Base-by-base conservation (phyloP, 1,140 invertebrate genomes). In the Drosophila pandora region DNA sequence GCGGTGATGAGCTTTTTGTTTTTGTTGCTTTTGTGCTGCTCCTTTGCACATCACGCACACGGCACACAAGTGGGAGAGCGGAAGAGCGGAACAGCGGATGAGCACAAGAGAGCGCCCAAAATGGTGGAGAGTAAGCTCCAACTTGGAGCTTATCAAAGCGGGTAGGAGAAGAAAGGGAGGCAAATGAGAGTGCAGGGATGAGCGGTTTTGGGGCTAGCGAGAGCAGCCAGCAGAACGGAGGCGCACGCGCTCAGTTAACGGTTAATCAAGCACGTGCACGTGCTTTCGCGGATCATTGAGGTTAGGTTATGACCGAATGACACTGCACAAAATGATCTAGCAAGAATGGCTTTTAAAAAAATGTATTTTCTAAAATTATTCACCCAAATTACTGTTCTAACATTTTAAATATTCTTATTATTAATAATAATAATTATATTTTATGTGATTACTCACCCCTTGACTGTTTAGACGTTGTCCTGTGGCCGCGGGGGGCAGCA, bases 31-130 rank as follows among this genome's bases (percentile, higher is more conserved):
- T 41, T 41, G n/a, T n/a, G 17, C n/a, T 70, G 68, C 79, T 76
- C 73, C 69, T 79, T 65, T 75, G 79, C 71, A 53, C 76, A 83
- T 87, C 83, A 82, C 83, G 83, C 83, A 88, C 83, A 88, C 82
- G 82, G 82, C 82, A 87, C 82, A 78, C 53, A 58, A 25, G 65
- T 53, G 41, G 28, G 41, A 23, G 25, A 23, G 25, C 10, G 28
- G 23, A 22, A 47, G 30, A 62, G 65, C 37, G 32, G 10, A 53
- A 21, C n/a, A 32, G 22, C 48, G 37, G 48, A 12, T 13, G 12
- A n/a, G 21, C 10, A 17, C 17, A 17, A 17, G 17, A 17, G 13
- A 30, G 21, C 47, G 34, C n/a, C 12, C 23, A 25, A 52, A 45
- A 9, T 23, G 58, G 0, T 22, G 21, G 28, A 54, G 50, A 43